Conservation (phyloP, 1,140 invertebrate species). For the Lineus longissimus region DNA sequence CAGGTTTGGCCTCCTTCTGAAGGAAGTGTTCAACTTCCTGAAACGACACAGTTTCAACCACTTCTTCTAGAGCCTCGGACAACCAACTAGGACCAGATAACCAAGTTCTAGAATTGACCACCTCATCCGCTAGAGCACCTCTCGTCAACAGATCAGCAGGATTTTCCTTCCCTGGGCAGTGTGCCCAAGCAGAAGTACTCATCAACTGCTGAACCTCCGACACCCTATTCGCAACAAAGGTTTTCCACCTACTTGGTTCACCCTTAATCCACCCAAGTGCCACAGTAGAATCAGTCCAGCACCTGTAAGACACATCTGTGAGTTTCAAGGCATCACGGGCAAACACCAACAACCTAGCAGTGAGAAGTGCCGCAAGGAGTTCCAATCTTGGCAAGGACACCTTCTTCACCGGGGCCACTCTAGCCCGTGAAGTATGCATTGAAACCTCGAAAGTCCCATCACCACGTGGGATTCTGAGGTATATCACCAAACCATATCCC, state of each 20-base stretch:
- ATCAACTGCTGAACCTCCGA: slow-evolving; percentile 7
- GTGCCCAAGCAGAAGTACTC: not conserved
- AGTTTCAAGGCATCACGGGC: not conserved
- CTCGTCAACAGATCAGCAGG: slow-evolving; percentile 5
- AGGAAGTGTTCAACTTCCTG: not conserved
- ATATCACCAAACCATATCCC: no score
- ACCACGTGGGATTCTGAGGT: no score
- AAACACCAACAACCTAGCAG: not conserved
- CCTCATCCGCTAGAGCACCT: not conserved
- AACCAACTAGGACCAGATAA: not conserved
- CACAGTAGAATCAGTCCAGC: slow-evolving; percentile 16
- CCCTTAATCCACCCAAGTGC: slow-evolving; percentile 14
- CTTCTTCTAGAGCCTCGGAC: not conserved
- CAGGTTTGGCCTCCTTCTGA: not conserved
- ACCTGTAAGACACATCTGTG: not conserved
- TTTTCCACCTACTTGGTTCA: slow-evolving; percentile 7
- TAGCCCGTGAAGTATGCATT: no score
- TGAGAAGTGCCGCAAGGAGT: not conserved
- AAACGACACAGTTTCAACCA: not conserved
- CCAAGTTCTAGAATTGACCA: not conserved
- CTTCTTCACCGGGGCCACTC: not conserved
- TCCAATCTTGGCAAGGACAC: not conserved
- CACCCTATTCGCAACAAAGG: slow-evolving; percentile 14
- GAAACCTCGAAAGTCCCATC: no score
- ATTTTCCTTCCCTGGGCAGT: not conserved